These are phyloP conservation scores for Stomorhina lunata DNA, from an alignment of 2,888 invertebrate species.

Conservation along the genomic window DNA sequence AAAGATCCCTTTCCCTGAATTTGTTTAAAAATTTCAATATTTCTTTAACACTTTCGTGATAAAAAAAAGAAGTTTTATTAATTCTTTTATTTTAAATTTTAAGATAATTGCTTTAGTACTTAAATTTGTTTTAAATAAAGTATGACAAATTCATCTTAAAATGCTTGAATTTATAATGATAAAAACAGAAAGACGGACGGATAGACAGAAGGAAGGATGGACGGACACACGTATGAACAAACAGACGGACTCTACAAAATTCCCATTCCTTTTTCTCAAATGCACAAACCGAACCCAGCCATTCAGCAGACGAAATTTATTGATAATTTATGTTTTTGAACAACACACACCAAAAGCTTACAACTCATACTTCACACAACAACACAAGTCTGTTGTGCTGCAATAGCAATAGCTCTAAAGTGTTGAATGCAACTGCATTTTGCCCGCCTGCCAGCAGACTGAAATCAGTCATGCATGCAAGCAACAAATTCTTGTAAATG, in stretches of 20 bases:
- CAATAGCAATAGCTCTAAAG: too few relatives aligned
- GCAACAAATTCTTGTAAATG: slow-evolving; percentile 48
- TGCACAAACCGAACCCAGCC: background rate
- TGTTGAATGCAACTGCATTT: slow-evolving; percentile 32
- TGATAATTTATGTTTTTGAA: slow-evolving; percentile 52
- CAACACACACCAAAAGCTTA: background rate
- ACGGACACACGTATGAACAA: too few relatives aligned
- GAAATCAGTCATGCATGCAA: slow-evolving; percentile 46
- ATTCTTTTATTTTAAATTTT: too few relatives aligned
- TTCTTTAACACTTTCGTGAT: too few relatives aligned
- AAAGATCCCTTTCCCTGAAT: too few relatives aligned
- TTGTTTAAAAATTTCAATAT: too few relatives aligned
- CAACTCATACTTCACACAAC: background rate
- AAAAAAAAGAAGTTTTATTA: too few relatives aligned
- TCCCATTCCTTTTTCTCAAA: slow-evolving; percentile 14
- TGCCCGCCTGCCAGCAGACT: too few relatives aligned
- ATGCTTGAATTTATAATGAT: background rate
- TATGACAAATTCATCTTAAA: slow-evolving; percentile 29
- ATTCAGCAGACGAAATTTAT: slow-evolving; percentile 29
- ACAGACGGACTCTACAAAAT: too few relatives aligned
- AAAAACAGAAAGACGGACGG: too few relatives aligned
- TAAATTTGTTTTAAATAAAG: slow-evolving; percentile 21
- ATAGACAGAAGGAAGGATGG: too few relatives aligned
- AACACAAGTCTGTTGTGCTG: too few relatives aligned
- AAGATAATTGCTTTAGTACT: background rate